phyloP scores from a whole-genome alignment of 1,140 invertebrate species.

The Varroa destructor region DNA sequence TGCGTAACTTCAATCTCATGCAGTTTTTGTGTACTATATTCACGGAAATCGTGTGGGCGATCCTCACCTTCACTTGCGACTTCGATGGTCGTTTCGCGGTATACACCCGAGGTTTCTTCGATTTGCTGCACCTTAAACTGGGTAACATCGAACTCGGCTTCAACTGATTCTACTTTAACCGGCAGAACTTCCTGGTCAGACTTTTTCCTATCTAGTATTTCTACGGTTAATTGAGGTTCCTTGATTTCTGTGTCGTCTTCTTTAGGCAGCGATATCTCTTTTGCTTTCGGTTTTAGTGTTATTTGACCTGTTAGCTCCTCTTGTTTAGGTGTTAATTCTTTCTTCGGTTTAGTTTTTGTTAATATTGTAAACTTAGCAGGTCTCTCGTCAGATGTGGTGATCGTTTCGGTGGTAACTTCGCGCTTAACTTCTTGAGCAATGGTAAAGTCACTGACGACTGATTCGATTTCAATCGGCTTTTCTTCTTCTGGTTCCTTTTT shows the following conservation, averaged over 20 bases:
- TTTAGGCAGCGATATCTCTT: background rate
- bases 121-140: conserved; percentile 15
- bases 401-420: background rate
- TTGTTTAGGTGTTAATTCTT: conserved; percentile 1
- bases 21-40: conserved; percentile 1
- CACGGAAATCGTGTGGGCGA: background rate
- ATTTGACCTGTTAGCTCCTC: conserved; percentile 3
- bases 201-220: background rate
- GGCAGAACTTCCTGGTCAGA: background rate
- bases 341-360: background rate
- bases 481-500: conserved; percentile 26
- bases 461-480: conserved; percentile 13
- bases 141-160: background rate
- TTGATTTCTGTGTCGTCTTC: background rate
- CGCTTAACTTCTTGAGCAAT: conserved; percentile 26
- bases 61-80: conserved; percentile 18
- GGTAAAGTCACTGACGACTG: background rate
- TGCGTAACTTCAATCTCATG: conserved; percentile 15
- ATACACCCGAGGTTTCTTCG: conserved; percentile 2
- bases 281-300: background rate
- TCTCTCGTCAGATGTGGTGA: conserved; percentile 1
- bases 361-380: conserved; percentile 8
- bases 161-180: conserved; percentile 2
- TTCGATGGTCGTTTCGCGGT: conserved; percentile 20
- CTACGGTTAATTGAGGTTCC: background rate